Evolutionary conservation across 2,888 invertebrate genomes (phyloP), one percentile per base, ranked within the genome.

Genomic region (Junonia oenone): DNA sequence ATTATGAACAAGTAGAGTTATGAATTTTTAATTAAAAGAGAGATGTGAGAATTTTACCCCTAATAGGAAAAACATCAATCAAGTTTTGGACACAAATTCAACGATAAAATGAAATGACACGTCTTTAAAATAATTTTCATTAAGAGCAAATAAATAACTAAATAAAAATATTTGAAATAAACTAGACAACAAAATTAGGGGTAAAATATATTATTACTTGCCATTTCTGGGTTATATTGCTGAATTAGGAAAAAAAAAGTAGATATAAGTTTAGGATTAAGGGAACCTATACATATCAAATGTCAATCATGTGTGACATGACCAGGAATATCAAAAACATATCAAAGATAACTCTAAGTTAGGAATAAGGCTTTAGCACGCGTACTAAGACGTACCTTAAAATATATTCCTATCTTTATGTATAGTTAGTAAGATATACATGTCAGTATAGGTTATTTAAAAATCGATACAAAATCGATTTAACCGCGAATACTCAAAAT

Each of bases 281-380:
- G 68, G 66, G 48, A 76, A 79, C 64, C 13, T 66, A 76, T 69
- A 82, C 88, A 89, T 90, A 88, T 88, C 86, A 72, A 66, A 55
- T 64, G 66, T 72, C 62, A 66, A 67, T 78, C 84, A 81, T 85
- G 83, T 72, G 33, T 56, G 64, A 71, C 84, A 77, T 87, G 89
- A 68, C 81, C 87, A 85, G 76, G 88, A 89, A 91, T 90, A 87
- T 89, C 86, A 63, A 79, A 81, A 81, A 89, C 90, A 90, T 89
- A 89, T 89, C 88, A 87, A 87, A 73, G 69, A 62, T 73, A 64
- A 37, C 14, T 51, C 43, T 65, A 65, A 61, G 60, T 22, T 31
- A 37, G 38, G 27, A 26, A n/a, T 61, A 53, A n/a, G 22, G 29
- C 9, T 1, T 51, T 40, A 48, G 26, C 37, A 45, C 6, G 9